Evolutionary conservation across 2,113 vertebrate genomes (phyloP).

Genomic region (Crotalus tigris): DNA sequence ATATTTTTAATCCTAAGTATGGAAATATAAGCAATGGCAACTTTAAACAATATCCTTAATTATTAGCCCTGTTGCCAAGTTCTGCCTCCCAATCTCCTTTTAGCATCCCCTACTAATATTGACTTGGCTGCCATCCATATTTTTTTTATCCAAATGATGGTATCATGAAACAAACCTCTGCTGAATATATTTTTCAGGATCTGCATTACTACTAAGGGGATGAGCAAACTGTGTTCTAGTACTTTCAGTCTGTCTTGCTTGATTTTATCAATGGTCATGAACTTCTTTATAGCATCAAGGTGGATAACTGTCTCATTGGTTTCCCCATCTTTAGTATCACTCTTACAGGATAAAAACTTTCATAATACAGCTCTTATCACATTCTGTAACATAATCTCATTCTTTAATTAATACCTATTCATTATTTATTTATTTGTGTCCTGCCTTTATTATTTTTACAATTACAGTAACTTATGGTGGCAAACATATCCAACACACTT

Average conservation of each 20-base stretch:
- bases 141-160: not conserved
- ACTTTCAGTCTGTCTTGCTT: not conserved
- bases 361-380: not conserved
- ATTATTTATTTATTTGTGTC: not conserved
- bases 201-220: not conserved
- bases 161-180: not conserved
- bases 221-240: not conserved
- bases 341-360: not conserved
- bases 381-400: not conserved
- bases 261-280: not conserved
- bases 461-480: too few species aligned
- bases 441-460: too few species aligned
- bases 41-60: not conserved
- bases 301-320: not conserved
- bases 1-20: not conserved
- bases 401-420: not conserved
- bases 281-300: not conserved
- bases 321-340: not conserved
- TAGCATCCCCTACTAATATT: not conserved
- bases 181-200: not conserved
- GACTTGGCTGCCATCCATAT: not conserved
- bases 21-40: not conserved
- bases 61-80: not conserved
- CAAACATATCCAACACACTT: too few species aligned
- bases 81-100: not conserved